Base-by-base conservation (phyloP, 92 coral and sea anemone species). In the Zoanthus solanderi region DNA sequence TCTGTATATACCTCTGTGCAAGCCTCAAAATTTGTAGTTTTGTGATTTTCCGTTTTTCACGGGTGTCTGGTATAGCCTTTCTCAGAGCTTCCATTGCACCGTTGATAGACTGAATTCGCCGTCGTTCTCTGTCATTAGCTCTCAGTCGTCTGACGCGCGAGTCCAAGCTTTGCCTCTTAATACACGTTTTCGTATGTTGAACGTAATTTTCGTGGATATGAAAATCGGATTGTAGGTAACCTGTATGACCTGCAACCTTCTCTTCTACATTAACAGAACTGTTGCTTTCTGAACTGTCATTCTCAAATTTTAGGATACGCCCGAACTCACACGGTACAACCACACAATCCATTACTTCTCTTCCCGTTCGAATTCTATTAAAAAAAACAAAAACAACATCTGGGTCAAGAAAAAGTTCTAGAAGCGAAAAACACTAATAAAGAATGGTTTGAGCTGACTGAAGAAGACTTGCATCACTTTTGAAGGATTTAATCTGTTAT, bases 61-160 rank as follows among this genome's bases (percentile, higher is more conserved):
- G 88, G 1, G 99, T 94, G 84, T 92, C 93, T 2, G 99, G 99
- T 23, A 97, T 94, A 10, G 92, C 95, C 60, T 92, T 95, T 60
- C 98, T 86, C 11, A 97, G 79, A 0, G 96, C 99, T 63, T 95
- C 98, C 97, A 97, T 93, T 0, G 99, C 99, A 45, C 94, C 95
- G 42, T 97, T 95, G 0, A 95, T 94, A 5, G 98, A 94, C 72
- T 95, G 97, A 32, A 97, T 94, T 1, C 99, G 87, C 2, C 98
- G 87, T 78, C 98, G 84, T 73, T 97, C 99, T 30, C 99, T 75
- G 71, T 94, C 96, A 58, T 97, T 97, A 0, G 99, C 99, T 75
- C 98, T 84, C 16, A 95, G 90, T 14, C 99, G 92, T 68, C 98
- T 85, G 34, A 90, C 42, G 42, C 95, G 88, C 6, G 86, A 88